Percentiles rank a stretch among this genome's conserved stretches.
These are phyloP conservation scores for Andricus grossulariae DNA, from an alignment of 1,140 invertebrate genomes.

Conservation along the genomic window DNA sequence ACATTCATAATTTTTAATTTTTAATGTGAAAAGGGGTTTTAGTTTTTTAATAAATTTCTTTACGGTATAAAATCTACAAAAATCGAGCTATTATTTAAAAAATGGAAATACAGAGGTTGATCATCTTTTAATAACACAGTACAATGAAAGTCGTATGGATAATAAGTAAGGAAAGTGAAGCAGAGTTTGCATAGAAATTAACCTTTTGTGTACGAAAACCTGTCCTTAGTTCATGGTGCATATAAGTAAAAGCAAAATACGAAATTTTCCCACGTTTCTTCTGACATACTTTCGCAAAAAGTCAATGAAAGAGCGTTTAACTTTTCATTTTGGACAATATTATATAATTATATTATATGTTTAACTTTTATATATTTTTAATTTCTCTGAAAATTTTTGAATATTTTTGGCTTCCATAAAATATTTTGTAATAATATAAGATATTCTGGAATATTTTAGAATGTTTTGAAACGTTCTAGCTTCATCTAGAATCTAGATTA, in stretches of 20 bases:
- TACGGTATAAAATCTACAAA: no score
- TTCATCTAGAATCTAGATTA: no score
- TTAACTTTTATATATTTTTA: no score
- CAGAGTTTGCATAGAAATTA: conserved; percentile 29
- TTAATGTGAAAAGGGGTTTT: no score
- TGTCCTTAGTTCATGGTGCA: background rate
- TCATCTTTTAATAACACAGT: background rate
- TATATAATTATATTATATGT: background rate
- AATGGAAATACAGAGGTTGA: background rate
- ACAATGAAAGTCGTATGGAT: background rate
- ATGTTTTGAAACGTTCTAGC: no score
- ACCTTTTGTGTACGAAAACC: conserved; percentile 13
- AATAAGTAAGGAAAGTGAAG: background rate
- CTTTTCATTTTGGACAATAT: background rate
- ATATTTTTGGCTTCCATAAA: no score
- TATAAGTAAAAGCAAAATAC: background rate
- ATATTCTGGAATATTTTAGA: no score
- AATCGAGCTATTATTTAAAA: no score
- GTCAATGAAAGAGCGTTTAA: background rate
- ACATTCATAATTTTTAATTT: no score
- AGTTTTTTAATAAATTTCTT: no score
- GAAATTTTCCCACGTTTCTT: conserved; percentile 10
- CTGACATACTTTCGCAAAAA: background rate
- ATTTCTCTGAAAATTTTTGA: no score
- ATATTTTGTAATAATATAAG: no score